phyloP scores from a whole-genome alignment of 2,113 vertebrate genomes.

The Oenanthe melanoleuca region DNA sequence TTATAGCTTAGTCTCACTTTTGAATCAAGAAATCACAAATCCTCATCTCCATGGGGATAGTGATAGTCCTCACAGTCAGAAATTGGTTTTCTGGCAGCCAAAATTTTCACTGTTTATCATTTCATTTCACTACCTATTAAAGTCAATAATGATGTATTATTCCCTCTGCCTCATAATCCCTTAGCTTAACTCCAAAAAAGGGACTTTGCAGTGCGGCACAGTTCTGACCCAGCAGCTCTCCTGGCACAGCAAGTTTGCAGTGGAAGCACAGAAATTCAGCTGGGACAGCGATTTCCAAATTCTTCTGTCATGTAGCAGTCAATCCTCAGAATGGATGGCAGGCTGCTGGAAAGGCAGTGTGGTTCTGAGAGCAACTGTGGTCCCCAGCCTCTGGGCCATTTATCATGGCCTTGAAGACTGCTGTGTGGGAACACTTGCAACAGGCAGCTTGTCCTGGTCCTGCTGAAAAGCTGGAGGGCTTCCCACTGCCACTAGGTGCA shows the following conservation, averaged over 20 bases:
- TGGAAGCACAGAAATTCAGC: background rate
- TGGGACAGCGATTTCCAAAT: background rate
- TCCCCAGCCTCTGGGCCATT: background rate
- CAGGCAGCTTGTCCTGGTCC: background rate
- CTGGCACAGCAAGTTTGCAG: background rate
- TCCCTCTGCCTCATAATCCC: background rate
- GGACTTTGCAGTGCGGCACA: background rate
- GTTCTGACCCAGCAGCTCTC: background rate
- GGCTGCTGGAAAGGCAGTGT: background rate
- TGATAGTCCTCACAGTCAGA: background rate
- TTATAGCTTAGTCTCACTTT: background rate
- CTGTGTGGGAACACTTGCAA: background rate
- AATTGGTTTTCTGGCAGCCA: conserved; percentile 11
- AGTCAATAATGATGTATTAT: conserved; percentile 18
- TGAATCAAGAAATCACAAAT: conserved; percentile 11
- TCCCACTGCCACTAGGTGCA: background rate
- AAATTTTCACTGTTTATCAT: conserved; percentile 21
- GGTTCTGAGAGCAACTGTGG: background rate
- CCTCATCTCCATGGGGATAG: conserved; percentile 2
- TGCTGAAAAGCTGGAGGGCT: background rate
- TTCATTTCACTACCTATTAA: conserved; percentile 35
- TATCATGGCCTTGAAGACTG: background rate
- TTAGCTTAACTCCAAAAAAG: background rate
- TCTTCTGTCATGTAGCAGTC: background rate
- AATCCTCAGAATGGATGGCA: background rate